A percentile compares a stretch with the other conserved stretches of the same genome.
Conservation (phyloP, 2,113 vertebrate genomes). For the Trogon melanurus region DNA sequence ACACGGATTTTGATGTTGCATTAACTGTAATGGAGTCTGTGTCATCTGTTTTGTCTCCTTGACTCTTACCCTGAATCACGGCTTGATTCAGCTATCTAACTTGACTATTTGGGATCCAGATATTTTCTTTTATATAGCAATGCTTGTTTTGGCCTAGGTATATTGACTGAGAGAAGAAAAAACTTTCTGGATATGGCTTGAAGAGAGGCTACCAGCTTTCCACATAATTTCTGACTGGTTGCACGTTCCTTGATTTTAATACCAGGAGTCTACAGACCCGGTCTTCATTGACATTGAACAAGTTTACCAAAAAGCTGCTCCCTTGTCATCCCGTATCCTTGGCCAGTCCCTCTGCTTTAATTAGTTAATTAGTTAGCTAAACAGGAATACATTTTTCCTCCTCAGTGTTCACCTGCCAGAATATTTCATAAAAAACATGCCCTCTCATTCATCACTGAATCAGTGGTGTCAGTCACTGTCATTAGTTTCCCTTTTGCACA, state of each 20-base stretch:
- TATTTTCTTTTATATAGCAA: neutral
- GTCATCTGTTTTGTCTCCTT: neutral
- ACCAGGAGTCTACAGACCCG: neutral
- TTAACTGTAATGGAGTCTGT: neutral
- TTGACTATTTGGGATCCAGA: neutral
- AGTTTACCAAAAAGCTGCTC: neutral
- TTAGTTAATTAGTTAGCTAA: neutral
- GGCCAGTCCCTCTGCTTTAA: neutral
- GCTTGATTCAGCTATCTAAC: neutral
- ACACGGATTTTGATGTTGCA: neutral
- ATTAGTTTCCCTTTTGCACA: neutral
- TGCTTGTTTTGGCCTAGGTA: neutral
- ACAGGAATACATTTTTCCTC: neutral
- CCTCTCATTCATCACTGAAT: neutral
- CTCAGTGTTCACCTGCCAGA: neutral
- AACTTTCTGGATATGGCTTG: neutral
- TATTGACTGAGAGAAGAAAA: neutral
- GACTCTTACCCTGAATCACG: neutral
- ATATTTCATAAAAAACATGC: neutral
- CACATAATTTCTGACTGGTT: neutral
- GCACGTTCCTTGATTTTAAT: neutral
- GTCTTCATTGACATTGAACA: neutral
- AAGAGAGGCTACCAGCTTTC: neutral
- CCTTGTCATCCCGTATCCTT: neutral
- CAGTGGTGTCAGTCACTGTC: neutral